A percentile compares a stretch with the other conserved stretches of the same genome.
Evolutionary conservation across 2,888 invertebrate genomes (phyloP).

Genomic region (Vannuccia rotundouncinata): DNA sequence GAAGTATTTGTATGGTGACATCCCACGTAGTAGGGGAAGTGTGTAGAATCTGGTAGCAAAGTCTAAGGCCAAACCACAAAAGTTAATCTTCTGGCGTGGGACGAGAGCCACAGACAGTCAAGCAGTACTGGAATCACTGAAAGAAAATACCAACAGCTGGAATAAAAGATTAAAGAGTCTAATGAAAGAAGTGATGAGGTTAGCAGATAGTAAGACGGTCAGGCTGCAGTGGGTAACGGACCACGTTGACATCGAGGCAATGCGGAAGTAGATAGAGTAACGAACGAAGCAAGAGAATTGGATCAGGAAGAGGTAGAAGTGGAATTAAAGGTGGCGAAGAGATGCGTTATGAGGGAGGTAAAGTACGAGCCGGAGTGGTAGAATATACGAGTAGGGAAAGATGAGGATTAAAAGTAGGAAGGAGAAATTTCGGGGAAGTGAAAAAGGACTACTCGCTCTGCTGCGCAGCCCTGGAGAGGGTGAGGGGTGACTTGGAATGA

Average conservation of each 20-base stretch:
- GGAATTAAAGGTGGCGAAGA: not conserved
- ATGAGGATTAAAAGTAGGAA: not conserved
- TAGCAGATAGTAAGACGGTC: not conserved
- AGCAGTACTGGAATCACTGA: not conserved
- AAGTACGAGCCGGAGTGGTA: not conserved
- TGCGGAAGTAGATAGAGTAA: no score
- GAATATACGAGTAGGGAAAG: not conserved
- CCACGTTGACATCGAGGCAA: not conserved
- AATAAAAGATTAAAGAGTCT: not conserved
- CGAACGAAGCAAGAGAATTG: not conserved
- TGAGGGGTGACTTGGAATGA: no score
- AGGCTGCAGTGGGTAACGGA: not conserved
- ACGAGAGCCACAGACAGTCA: not conserved
- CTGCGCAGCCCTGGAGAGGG: no score
- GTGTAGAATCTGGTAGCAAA: no score
- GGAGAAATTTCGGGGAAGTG: no score
- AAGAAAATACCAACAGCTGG: not conserved
- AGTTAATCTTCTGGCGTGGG: no score
- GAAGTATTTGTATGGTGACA: no score
- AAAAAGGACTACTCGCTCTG: no score
- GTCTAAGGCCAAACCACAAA: no score
- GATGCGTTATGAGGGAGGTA: not conserved
- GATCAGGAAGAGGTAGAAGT: not conserved
- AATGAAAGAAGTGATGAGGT: not conserved
- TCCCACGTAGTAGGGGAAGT: no score